Percentiles rank a stretch among this genome's conserved stretches.
Conservation (phyloP, 2,888 invertebrate genomes). For the Hofmannophila pseudospretella region DNA sequence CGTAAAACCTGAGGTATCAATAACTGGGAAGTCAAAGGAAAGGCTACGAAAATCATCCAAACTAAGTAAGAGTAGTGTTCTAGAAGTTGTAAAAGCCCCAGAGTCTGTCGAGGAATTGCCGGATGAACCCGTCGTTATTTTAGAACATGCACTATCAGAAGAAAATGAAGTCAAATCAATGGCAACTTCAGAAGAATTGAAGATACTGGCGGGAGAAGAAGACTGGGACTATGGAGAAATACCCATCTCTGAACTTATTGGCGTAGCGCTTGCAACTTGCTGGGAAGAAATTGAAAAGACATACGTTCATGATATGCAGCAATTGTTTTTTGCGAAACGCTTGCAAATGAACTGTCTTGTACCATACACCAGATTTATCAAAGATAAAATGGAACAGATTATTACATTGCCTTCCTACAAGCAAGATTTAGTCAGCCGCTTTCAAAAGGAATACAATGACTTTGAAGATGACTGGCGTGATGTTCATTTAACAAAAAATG, state of each 20-base stretch:
- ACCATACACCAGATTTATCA: slow-evolving; percentile 76
- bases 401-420: slow-evolving; percentile 77
- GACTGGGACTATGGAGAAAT: slow-evolving; percentile 67
- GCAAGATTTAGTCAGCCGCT: slow-evolving; percentile 73
- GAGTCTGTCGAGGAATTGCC: slow-evolving; percentile 26
- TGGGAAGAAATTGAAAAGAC: slow-evolving; percentile 73
- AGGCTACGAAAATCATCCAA: slow-evolving; percentile 42
- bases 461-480: slow-evolving; percentile 78
- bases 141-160: slow-evolving; percentile 32
- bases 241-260: slow-evolving; percentile 47
- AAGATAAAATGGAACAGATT: slow-evolving; percentile 73
- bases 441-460: slow-evolving; percentile 79
- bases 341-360: slow-evolving; percentile 71
- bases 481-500: slow-evolving; percentile 77
- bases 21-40: slow-evolving; percentile 41
- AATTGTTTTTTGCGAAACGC: slow-evolving; percentile 77
- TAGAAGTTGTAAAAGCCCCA: slow-evolving; percentile 41
- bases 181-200: slow-evolving; percentile 32
- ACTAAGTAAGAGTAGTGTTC: slow-evolving; percentile 34
- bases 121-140: slow-evolving; percentile 22
- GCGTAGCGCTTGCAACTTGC: slow-evolving; percentile 57
- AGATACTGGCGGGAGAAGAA: slow-evolving; percentile 57
- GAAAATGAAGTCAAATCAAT: slow-evolving; percentile 27
- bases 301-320: slow-evolving; percentile 73
- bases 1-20: slow-evolving; percentile 46